A percentile compares a stretch with the other conserved stretches of the same genome.
phyloP scores from a whole-genome alignment of 2,113 vertebrate genomes.

The Brachionichthys hirsutus region DNA sequence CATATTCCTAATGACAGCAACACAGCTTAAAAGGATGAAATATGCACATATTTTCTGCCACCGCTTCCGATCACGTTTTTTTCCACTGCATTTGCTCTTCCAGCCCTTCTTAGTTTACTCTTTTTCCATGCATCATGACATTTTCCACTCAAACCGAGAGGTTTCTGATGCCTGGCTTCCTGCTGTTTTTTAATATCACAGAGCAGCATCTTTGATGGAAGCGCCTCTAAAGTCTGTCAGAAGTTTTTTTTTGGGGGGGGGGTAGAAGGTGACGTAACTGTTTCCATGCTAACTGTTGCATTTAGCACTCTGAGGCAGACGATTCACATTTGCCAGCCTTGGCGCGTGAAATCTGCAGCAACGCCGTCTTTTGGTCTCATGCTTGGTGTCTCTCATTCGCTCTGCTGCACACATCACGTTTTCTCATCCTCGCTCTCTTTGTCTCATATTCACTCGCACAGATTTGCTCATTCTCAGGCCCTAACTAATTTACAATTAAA shows the following conservation, averaged over 20 bases:
- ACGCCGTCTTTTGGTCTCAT: conserved; percentile 9
- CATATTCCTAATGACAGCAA: conserved; percentile 35
- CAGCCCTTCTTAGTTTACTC: conserved; percentile 21
- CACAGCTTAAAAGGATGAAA: conserved; percentile 24
- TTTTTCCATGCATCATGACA: conserved; percentile 33
- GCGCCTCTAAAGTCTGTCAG: conserved; percentile 53
- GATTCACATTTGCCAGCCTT: conserved; percentile 38
- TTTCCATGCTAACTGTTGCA: conserved; percentile 60
- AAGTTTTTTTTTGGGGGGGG: conserved; percentile 48
- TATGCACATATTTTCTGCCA: conserved; percentile 1
- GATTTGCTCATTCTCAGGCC: neutral
- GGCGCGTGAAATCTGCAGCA: conserved; percentile 54
- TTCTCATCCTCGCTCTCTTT: neutral
- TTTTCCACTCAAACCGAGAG: conserved; percentile 43
- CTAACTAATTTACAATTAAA: neutral
- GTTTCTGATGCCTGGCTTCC: conserved; percentile 33
- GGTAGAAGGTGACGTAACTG: conserved; percentile 60
- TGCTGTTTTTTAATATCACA: conserved; percentile 36
- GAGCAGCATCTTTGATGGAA: conserved; percentile 45
- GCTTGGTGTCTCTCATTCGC: conserved; percentile 16
- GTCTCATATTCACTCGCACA: neutral
- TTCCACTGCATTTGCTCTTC: conserved; percentile 2
- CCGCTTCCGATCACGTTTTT: conserved; percentile 7
- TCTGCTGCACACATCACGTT: conserved; percentile 10
- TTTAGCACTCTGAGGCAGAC: conserved; percentile 34